Evolutionary conservation across 2,113 vertebrate species (phyloP).

Genomic region (Rostratula benghalensis): DNA sequence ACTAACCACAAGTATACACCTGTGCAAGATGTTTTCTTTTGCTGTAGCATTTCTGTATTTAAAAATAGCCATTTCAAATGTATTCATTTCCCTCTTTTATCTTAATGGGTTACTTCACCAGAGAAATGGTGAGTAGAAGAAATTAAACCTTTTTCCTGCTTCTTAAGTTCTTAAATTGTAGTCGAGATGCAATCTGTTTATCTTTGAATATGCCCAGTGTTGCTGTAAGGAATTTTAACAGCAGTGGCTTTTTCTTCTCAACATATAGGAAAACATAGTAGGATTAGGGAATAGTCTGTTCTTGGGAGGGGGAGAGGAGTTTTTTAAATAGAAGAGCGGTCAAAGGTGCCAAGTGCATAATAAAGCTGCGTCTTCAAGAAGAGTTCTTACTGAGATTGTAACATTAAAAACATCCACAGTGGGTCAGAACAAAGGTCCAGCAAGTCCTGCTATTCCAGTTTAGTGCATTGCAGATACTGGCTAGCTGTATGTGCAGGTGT

Average conservation of each 20-base stretch:
- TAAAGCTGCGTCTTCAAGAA: background rate
- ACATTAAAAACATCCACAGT: background rate
- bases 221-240: background rate
- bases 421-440: background rate
- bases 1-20: fast-evolving
- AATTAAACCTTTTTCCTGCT: background rate
- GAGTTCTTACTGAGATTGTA: background rate
- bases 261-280: background rate
- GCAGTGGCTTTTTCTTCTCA: background rate
- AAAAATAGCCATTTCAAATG: background rate
- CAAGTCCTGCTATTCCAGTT: background rate
- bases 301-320: background rate
- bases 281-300: background rate
- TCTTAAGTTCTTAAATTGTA: background rate
- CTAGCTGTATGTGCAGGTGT: fast-evolving
- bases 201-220: background rate
- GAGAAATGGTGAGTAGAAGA: background rate
- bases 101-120: background rate
- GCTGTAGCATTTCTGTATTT: background rate
- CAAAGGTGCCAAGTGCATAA: background rate
- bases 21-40: background rate
- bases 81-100: background rate
- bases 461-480: background rate
- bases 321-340: background rate
- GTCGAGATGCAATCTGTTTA: background rate